Conservation (phyloP, 1,140 invertebrate species). For the Ephestia elutella region DNA sequence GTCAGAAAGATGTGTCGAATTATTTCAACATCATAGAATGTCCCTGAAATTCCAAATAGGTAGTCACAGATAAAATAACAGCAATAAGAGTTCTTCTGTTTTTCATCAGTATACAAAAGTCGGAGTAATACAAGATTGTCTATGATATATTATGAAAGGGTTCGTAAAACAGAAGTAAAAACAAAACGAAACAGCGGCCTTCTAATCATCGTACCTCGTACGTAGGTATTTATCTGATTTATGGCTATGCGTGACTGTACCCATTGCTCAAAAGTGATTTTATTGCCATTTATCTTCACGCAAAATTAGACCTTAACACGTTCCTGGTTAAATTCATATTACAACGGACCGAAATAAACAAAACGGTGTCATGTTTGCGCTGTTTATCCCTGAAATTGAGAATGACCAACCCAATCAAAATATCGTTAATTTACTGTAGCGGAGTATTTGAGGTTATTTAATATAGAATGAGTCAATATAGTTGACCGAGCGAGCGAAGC, state of each 20-base stretch:
- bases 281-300: constrained; percentile 30
- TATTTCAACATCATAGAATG: too few relatives aligned
- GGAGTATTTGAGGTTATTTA: constrained; percentile 1
- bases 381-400: constrained; percentile 52
- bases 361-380: constrained; percentile 52
- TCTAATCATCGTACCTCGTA: constrained; percentile 33
- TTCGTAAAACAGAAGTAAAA: background rate
- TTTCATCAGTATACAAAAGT: too few relatives aligned
- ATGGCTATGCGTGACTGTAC: constrained; percentile 50
- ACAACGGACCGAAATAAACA: constrained; percentile 9
- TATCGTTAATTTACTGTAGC: constrained; percentile 38
- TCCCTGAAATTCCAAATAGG: too few relatives aligned
- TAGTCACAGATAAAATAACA: too few relatives aligned
- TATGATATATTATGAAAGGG: too few relatives aligned
- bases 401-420: constrained; percentile 57
- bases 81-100: too few relatives aligned
- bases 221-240: constrained; percentile 55
- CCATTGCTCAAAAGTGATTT: constrained; percentile 59
- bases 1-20: too few relatives aligned
- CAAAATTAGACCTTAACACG: constrained; percentile 34
- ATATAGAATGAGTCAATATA: too few relatives aligned
- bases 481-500: too few relatives aligned
- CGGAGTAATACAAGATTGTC: too few relatives aligned
- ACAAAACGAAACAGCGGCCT: background rate
- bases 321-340: constrained; percentile 31